These are phyloP conservation scores for Torymus auratus DNA, from an alignment of 2,888 invertebrate genomes.

Conservation along the genomic window DNA sequence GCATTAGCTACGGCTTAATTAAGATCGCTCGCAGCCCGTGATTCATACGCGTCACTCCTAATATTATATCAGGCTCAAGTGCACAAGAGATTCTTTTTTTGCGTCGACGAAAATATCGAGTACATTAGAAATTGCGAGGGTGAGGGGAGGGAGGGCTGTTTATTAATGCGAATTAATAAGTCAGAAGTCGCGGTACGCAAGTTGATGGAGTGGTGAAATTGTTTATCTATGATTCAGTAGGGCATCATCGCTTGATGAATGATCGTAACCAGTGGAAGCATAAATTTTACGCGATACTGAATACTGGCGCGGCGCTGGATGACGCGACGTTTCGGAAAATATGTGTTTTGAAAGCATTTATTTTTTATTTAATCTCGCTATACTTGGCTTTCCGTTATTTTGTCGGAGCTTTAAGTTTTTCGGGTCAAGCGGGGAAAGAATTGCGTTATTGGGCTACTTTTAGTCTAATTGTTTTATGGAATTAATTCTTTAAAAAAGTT, in stretches of 20 bases:
- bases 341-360: too few species aligned
- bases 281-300: too few species aligned
- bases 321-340: too few species aligned
- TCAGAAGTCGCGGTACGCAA: neutral
- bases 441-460: neutral
- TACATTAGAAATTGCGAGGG: conserved; percentile 11
- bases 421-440: neutral
- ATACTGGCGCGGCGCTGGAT: too few species aligned
- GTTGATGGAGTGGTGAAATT: conserved; percentile 7
- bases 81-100: too few species aligned
- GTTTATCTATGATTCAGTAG: conserved; percentile 36
- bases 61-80: too few species aligned
- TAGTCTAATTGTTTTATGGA: neutral
- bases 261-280: neutral
- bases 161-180: conserved; percentile 39
- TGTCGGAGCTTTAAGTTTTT: too few species aligned
- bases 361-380: too few species aligned
- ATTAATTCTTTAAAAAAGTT: neutral
- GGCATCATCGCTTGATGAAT: conserved; percentile 20
- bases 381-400: too few species aligned
- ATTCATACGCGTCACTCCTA: too few species aligned
- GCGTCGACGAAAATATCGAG: too few species aligned
- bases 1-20: conserved; percentile 67
- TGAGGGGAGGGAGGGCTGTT: neutral
- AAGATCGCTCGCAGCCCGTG: conserved; percentile 63